Percentiles rank a stretch among this genome's conserved stretches.
Evolutionary conservation across 2,113 vertebrate genomes (phyloP).

Genomic region (Eubucco bourcierii): DNA sequence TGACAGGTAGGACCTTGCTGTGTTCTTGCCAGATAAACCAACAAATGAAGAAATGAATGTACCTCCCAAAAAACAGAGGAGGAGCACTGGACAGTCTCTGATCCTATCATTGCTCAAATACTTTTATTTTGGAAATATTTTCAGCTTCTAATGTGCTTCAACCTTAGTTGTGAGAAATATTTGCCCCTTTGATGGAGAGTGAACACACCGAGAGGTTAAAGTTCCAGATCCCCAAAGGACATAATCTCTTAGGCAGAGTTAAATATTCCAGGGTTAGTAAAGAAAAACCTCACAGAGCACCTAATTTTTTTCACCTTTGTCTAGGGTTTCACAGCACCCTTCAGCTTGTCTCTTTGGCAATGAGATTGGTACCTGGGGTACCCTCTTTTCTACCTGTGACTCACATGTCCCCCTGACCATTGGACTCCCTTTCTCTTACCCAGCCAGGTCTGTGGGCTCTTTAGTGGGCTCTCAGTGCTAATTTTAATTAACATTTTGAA

Average conservation of each 20-base stretch:
- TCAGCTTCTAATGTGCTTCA: background rate
- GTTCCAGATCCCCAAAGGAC: background rate
- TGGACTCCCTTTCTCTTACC: background rate
- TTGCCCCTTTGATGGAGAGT: background rate
- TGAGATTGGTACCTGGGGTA: background rate
- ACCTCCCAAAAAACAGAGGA: background rate
- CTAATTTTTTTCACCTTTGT: background rate
- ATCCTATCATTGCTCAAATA: background rate
- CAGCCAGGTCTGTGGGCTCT: background rate
- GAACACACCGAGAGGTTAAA: background rate
- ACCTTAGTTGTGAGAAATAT: background rate
- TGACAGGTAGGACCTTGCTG: background rate
- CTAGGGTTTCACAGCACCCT: background rate
- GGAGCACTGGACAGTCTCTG: background rate
- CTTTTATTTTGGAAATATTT: background rate
- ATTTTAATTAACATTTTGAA: slow-evolving; percentile 26
- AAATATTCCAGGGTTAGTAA: background rate
- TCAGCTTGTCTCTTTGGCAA: background rate
- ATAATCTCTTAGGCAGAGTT: background rate
- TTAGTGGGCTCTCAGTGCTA: background rate
- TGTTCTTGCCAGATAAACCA: background rate
- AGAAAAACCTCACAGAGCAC: background rate
- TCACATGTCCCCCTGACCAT: rapidly evolving
- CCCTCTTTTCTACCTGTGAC: background rate
- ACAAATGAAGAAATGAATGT: background rate